Evolutionary conservation across 2,797 vertebrate genomes (phyloP).

Genomic region (Psittacula echo): DNA sequence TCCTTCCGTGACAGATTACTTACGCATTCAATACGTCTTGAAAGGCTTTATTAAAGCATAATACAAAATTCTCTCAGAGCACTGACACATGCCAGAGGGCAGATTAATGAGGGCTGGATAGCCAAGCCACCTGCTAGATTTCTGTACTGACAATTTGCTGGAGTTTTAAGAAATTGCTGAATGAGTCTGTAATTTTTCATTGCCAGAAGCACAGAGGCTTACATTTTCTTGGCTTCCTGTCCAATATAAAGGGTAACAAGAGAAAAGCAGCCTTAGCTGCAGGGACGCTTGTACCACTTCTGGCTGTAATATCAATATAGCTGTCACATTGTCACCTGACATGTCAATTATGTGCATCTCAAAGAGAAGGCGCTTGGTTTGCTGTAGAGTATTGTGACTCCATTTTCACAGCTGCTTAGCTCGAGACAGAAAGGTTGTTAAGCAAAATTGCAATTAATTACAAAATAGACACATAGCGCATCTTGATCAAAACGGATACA

Average conservation of each 20-base stretch:
- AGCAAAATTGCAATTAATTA: neutral
- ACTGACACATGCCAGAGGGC: conserved; percentile 27
- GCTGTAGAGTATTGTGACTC: neutral
- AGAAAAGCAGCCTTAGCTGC: neutral
- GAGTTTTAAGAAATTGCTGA: conserved; percentile 27
- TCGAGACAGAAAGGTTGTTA: neutral
- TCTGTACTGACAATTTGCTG: neutral
- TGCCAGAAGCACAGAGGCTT: neutral
- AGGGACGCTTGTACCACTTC: neutral
- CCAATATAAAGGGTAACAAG: neutral
- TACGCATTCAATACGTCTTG: neutral
- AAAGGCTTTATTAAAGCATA: conserved; percentile 48
- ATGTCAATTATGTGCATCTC: conserved; percentile 16
- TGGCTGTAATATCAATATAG: neutral
- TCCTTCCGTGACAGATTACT: conserved; percentile 45
- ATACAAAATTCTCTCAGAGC: conserved; percentile 10
- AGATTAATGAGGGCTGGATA: conserved; percentile 33
- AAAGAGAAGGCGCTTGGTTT: neutral
- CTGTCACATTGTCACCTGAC: conserved; percentile 23
- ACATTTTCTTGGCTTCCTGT: neutral
- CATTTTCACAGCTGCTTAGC: neutral
- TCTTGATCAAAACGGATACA: neutral
- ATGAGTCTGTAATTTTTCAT: conserved; percentile 35
- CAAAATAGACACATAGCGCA: neutral
- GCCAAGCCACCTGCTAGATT: conserved; percentile 1